Conservation (phyloP, 2,888 invertebrate genomes). For the Adelognathus sp. region DNA sequence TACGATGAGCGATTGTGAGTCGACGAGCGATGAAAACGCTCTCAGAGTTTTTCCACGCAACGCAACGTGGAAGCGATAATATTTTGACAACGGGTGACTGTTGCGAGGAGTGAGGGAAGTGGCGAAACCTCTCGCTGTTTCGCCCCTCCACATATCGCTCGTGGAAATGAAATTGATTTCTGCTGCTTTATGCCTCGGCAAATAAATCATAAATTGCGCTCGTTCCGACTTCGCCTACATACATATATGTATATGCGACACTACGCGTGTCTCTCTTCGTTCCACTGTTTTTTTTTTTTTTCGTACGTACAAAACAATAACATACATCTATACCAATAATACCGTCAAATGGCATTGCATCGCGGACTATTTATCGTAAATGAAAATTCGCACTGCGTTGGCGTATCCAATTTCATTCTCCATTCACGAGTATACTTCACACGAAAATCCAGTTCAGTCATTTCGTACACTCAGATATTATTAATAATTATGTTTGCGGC, state of each 20-base stretch:
- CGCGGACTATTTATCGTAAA: not conserved
- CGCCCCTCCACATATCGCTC: slow-evolving; percentile 15
- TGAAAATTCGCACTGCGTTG: not conserved
- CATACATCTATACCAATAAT: not conserved
- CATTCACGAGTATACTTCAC: not conserved
- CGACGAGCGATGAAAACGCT: slow-evolving; percentile 1
- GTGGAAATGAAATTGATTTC: slow-evolving; percentile 52
- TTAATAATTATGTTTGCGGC: not conserved
- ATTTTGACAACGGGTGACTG: slow-evolving; percentile 14
- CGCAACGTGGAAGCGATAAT: slow-evolving; percentile 21
- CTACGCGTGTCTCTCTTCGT: not conserved
- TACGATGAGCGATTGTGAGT: not conserved
- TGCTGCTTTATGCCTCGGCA: slow-evolving; percentile 45
- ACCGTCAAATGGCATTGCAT: not conserved
- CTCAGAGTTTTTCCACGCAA: slow-evolving; percentile 5
- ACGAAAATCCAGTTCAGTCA: not conserved
- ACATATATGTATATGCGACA: not conserved
- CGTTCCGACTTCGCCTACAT: slow-evolving; percentile 6
- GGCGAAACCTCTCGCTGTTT: slow-evolving; percentile 1
- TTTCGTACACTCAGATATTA: not conserved
- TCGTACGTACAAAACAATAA: slow-evolving; percentile 5
- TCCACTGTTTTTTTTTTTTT: not conserved
- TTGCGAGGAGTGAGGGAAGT: not conserved
- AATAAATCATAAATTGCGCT: slow-evolving; percentile 48
- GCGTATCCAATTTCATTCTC: not conserved